Evolutionary conservation across 2,888 invertebrate genomes (phyloP).

Genomic region (Drosophila tripunctata): DNA sequence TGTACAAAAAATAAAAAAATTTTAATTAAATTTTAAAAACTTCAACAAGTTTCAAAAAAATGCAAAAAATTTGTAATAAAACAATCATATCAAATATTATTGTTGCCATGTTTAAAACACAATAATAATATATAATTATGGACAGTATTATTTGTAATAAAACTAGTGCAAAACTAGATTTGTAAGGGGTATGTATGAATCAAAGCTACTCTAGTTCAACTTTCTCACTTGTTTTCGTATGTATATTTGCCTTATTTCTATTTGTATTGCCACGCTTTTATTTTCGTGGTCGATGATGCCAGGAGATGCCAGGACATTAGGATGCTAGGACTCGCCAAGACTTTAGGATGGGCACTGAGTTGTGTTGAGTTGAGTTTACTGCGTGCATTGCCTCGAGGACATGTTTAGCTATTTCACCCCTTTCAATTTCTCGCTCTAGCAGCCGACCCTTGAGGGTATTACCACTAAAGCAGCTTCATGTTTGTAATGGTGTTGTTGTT

Average conservation of each 20-base stretch:
- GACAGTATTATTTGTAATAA: too few relatives aligned
- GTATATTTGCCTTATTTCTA: constrained; percentile 67
- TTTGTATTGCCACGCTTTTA: constrained; percentile 73
- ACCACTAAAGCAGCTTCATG: constrained; percentile 40
- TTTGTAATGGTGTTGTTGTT: constrained; percentile 24
- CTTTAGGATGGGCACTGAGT: not conserved
- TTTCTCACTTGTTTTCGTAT: constrained; percentile 34
- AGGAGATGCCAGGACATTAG: constrained; percentile 46
- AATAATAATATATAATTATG: too few relatives aligned
- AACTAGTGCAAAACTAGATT: too few relatives aligned
- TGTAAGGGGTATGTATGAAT: too few relatives aligned
- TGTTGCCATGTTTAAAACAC: too few relatives aligned
- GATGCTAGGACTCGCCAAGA: constrained; percentile 8
- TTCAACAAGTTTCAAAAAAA: too few relatives aligned
- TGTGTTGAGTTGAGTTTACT: constrained; percentile 50
- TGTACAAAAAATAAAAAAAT: too few relatives aligned
- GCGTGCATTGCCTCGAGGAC: constrained; percentile 74
- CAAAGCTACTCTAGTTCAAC: too few relatives aligned
- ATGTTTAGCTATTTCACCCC: constrained; percentile 78
- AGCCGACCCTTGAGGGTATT: constrained; percentile 71
- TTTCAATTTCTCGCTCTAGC: constrained; percentile 67
- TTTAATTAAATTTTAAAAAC: too few relatives aligned
- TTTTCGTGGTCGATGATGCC: constrained; percentile 64
- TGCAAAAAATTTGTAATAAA: too few relatives aligned
- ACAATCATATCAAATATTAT: too few relatives aligned